phyloP scores from a whole-genome alignment of 92 coral and sea anemone species.

The Micromussa lordhowensis region DNA sequence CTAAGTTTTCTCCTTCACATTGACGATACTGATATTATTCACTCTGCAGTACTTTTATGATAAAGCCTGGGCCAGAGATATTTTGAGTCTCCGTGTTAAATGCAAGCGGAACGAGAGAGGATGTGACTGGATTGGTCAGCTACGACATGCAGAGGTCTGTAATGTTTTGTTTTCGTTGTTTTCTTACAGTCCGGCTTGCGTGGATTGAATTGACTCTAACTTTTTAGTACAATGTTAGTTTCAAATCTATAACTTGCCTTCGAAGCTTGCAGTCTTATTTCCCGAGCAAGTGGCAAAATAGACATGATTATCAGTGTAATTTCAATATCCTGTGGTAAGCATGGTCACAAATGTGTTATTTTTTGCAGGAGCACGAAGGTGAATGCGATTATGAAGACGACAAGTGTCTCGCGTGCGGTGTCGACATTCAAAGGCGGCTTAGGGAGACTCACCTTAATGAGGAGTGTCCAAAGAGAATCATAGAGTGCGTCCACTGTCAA shows the following conservation, averaged over 20 bases:
- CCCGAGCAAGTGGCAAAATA: no score
- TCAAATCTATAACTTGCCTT: no score
- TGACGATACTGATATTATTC: neutral
- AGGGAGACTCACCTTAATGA: constrained; percentile 15
- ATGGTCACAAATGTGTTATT: no score
- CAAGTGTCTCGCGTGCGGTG: constrained; percentile 24
- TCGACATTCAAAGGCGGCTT: constrained; percentile 25
- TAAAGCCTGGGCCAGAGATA: constrained; percentile 51
- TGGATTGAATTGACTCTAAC: neutral
- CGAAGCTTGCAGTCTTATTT: no score
- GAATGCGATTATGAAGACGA: constrained; percentile 31
- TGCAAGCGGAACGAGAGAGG: constrained; percentile 37
- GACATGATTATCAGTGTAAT: neutral
- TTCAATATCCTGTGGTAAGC: neutral
- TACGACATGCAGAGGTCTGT: constrained; percentile 39
- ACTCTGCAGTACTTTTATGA: constrained; percentile 18
- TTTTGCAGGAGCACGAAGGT: constrained; percentile 15
- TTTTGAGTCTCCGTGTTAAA: constrained; percentile 41
- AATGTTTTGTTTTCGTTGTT: neutral
- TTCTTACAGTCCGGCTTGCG: neutral
- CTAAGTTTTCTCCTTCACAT: neutral
- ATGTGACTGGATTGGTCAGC: constrained; percentile 46
- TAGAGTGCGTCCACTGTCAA: constrained; percentile 27
- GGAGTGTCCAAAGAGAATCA: constrained; percentile 47
- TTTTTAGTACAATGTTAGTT: no score